Evolutionary conservation across 2,113 vertebrate species (phyloP).

Genomic region (Heloderma charlesbogerti): DNA sequence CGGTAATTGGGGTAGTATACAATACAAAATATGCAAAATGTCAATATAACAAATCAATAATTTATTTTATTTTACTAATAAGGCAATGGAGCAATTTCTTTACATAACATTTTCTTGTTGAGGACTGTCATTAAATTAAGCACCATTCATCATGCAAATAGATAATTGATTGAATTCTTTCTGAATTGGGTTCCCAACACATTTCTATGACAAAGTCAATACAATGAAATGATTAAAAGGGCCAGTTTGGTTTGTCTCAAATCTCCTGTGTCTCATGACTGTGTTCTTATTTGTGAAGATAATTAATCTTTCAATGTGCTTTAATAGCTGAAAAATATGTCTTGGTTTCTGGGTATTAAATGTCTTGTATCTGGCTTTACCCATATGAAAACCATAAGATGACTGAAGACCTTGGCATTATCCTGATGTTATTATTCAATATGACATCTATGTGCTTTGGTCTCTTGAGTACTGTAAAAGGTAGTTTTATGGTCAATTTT

Average conservation of each 20-base stretch:
- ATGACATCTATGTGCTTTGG: conserved; percentile 63
- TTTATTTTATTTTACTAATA: background rate
- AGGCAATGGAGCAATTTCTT: background rate
- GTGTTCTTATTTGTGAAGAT: conserved; percentile 53
- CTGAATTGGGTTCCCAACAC: background rate
- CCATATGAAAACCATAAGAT: conserved; percentile 63
- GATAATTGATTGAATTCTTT: background rate
- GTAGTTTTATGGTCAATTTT: conserved; percentile 71
- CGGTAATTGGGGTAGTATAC: background rate
- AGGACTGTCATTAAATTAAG: background rate
- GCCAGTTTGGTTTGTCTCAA: background rate
- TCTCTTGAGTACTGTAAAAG: conserved; percentile 64
- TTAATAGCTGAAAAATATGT: conserved; percentile 60
- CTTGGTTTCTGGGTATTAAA: conserved; percentile 55
- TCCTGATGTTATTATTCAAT: conserved; percentile 63
- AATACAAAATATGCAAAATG: background rate
- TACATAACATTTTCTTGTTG: background rate
- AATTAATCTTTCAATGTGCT: conserved; percentile 66
- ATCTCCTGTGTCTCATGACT: conserved; percentile 33
- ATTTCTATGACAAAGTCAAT: background rate
- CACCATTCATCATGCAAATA: background rate
- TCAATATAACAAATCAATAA: background rate
- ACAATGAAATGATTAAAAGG: conserved; percentile 32
- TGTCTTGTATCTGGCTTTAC: conserved; percentile 62
- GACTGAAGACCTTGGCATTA: conserved; percentile 72